Percentiles rank a stretch among this genome's conserved stretches.
phyloP scores from a whole-genome alignment of 2,797 vertebrate species.

The Acipenser ruthenus region DNA sequence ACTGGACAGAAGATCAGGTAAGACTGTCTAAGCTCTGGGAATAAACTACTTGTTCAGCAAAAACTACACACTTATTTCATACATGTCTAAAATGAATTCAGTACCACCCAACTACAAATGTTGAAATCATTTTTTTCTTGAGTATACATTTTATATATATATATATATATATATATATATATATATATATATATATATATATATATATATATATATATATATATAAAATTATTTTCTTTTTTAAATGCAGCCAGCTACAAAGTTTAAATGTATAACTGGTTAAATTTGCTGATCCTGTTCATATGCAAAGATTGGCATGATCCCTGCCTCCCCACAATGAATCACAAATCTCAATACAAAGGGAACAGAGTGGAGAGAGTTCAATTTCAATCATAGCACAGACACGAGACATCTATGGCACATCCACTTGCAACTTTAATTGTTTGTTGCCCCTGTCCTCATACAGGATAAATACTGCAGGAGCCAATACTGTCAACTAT shows the following conservation, averaged over 20 bases:
- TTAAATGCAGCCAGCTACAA: neutral
- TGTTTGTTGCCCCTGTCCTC: neutral
- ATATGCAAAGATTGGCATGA: neutral
- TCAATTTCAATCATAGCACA: neutral
- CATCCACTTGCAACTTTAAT: neutral
- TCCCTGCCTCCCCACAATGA: neutral
- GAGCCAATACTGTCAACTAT: too few species aligned
- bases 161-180: neutral
- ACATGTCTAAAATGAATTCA: neutral
- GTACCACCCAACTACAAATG: slow-evolving; percentile 30
- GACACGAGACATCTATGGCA: neutral
- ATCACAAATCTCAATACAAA: neutral
- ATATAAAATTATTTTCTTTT: neutral
- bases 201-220: neutral
- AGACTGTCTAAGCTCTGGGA: too few species aligned
- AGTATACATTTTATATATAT: neutral
- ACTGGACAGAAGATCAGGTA: neutral
- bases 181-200: neutral
- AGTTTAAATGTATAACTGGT: neutral
- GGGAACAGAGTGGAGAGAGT: neutral
- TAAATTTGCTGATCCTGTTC: neutral
- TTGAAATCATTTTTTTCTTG: slow-evolving; percentile 13
- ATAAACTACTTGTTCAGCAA: neutral
- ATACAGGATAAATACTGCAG: neutral
- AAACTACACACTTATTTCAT: neutral